Conservation (phyloP, 2,888 invertebrate genomes). For the Cremastobaeus sp. region DNA sequence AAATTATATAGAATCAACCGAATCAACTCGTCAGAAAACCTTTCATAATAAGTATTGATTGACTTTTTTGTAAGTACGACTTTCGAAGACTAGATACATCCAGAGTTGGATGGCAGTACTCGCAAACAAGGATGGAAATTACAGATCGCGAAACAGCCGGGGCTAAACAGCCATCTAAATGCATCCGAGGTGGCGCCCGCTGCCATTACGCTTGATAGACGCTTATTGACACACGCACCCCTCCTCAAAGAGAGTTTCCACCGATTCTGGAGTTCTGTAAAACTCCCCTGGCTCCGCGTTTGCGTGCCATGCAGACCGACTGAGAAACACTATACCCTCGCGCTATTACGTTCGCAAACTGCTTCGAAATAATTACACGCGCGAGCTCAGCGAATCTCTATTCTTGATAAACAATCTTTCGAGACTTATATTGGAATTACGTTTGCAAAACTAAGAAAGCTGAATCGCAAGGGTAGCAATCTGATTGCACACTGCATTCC, state of each 20-base stretch:
- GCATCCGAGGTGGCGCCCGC: constrained; percentile 79
- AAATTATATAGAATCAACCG: too few species aligned
- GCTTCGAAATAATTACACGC: constrained; percentile 56
- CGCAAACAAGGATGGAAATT: constrained; percentile 58
- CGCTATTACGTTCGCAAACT: constrained; percentile 60
- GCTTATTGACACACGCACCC: constrained; percentile 78
- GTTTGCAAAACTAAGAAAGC: too few species aligned
- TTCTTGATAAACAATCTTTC: constrained; percentile 59
- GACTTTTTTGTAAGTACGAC: too few species aligned
- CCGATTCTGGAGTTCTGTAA: constrained; percentile 66
- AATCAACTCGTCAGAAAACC: too few species aligned
- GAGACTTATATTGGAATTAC: constrained; percentile 56
- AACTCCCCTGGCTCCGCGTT: constrained; percentile 54
- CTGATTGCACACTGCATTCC: too few species aligned
- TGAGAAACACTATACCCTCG: constrained; percentile 56
- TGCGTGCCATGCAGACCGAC: constrained; percentile 56
- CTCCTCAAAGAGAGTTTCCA: constrained; percentile 70
- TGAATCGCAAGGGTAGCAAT: too few species aligned
- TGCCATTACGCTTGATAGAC: constrained; percentile 79
- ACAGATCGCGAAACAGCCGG: constrained; percentile 75
- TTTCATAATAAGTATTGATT: too few species aligned
- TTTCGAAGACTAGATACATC: too few species aligned
- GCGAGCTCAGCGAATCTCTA: constrained; percentile 43
- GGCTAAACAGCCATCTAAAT: constrained; percentile 79
- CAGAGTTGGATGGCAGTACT: too few species aligned